Conservation (phyloP, 2,113 vertebrate species). For the Perognathus longimembris region DNA sequence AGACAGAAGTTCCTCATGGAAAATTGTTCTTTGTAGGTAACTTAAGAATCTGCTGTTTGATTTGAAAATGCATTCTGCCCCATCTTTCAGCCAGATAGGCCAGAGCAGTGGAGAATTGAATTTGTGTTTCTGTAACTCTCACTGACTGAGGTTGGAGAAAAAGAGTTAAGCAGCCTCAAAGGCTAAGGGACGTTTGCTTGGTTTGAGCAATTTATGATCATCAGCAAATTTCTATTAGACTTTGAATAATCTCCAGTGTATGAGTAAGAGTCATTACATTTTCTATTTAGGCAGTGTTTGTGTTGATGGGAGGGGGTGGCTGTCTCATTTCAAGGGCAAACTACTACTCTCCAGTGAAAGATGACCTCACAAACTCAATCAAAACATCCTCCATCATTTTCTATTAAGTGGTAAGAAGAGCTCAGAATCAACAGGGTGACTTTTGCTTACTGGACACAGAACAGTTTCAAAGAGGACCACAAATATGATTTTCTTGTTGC, state of each 20-base stretch:
- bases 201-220: background rate
- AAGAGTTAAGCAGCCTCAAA: background rate
- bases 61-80: background rate
- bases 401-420: background rate
- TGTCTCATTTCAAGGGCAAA: background rate
- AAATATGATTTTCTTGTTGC: background rate
- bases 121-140: background rate
- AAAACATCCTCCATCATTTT: background rate
- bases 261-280: background rate
- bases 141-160: background rate
- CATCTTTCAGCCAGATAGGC: background rate
- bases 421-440: background rate
- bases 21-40: constrained; percentile 1
- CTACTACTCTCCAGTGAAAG: background rate
- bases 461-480: background rate
- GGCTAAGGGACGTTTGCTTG: background rate
- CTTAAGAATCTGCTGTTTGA: background rate
- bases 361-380: background rate
- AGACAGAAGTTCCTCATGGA: background rate
- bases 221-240: too few relatives aligned
- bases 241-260: background rate
- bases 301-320: background rate
- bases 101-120: background rate
- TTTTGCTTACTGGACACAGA: background rate
- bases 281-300: background rate